Evolutionary conservation across 1,140 invertebrate species (phyloP).

Genomic region (Zaprionus nigranus): DNA sequence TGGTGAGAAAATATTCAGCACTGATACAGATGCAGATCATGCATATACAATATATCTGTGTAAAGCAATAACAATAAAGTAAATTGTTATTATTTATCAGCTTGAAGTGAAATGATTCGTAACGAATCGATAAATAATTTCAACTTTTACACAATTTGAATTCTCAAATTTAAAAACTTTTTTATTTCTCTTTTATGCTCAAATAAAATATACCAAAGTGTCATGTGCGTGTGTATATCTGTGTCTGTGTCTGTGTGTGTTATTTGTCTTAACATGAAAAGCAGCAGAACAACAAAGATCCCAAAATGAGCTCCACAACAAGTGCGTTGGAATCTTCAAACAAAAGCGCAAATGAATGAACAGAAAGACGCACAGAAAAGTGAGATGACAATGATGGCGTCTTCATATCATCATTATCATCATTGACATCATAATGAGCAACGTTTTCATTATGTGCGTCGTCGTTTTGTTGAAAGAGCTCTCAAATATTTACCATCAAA

Average conservation of each 20-base stretch:
- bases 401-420: slow-evolving; percentile 24
- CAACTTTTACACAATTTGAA: neutral
- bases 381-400: slow-evolving; percentile 19
- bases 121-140: neutral
- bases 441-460: slow-evolving; percentile 5
- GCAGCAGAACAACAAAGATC: slow-evolving; percentile 12
- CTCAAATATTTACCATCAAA: slow-evolving; percentile 52
- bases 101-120: neutral
- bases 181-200: slow-evolving; percentile 3
- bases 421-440: neutral
- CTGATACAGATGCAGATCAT: no score
- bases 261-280: slow-evolving; percentile 25
- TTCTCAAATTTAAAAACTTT: neutral
- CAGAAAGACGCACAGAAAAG: slow-evolving; percentile 15
- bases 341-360: slow-evolving; percentile 74
- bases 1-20: neutral
- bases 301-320: slow-evolving; percentile 36
- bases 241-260: neutral
- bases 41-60: neutral
- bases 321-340: slow-evolving; percentile 69
- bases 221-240: neutral
- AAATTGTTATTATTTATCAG: neutral
- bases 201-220: slow-evolving; percentile 10
- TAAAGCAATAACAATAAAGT: neutral
- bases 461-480: slow-evolving; percentile 40